A percentile compares a stretch with the other conserved stretches of the same genome.
phyloP scores from a whole-genome alignment of 2,113 vertebrate genomes.

The Triplophysa siluroides region DNA sequence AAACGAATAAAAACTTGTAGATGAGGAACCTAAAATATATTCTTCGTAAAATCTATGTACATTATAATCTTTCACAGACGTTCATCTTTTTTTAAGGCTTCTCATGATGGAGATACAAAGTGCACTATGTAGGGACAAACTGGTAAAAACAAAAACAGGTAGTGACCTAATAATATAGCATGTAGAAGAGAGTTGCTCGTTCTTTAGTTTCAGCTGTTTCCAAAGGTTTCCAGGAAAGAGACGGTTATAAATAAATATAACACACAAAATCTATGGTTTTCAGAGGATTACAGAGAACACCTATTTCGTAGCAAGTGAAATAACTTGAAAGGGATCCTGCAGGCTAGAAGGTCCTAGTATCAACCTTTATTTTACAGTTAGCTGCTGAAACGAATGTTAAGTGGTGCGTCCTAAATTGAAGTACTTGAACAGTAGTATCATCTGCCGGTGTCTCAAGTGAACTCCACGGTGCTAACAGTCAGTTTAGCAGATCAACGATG shows the following conservation, averaged over 20 bases:
- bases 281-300: slow-evolving; percentile 5
- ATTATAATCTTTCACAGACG: neutral
- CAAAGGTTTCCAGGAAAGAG: neutral
- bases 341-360: slow-evolving; percentile 16
- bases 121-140: slow-evolving; percentile 62
- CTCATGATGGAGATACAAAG: slow-evolving; percentile 76
- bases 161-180: neutral
- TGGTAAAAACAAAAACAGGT: slow-evolving; percentile 49
- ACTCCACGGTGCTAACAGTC: neutral
- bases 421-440: slow-evolving; percentile 32
- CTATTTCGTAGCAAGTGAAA: slow-evolving; percentile 13
- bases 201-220: slow-evolving; percentile 2
- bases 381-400: slow-evolving; percentile 25
- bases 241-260: neutral
- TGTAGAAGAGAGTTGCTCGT: neutral
- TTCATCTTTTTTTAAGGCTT: slow-evolving; percentile 71
- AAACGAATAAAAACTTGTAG: neutral
- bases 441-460: neutral
- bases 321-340: neutral
- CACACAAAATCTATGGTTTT: slow-evolving; percentile 4
- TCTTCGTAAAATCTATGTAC: neutral
- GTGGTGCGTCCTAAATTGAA: slow-evolving; percentile 50
- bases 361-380: slow-evolving; percentile 11
- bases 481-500: neutral
- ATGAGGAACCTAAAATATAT: slow-evolving; percentile 2